These are phyloP conservation scores for Macaria liturata DNA, from an alignment of 2,888 invertebrate genomes.

Conservation along the genomic window DNA sequence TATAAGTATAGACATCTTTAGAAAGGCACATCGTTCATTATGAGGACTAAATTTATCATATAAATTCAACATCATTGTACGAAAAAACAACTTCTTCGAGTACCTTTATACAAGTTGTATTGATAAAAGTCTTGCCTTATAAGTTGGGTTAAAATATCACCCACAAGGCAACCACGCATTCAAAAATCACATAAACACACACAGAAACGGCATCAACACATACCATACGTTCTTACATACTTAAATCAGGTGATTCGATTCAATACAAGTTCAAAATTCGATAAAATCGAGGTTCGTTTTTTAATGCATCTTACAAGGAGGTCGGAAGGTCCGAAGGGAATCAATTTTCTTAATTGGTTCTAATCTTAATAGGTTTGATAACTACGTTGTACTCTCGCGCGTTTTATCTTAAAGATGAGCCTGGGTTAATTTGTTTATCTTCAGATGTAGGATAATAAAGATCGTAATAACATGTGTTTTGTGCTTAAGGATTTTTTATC, in stretches of 20 bases:
- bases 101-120: too few species aligned
- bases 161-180: too few species aligned
- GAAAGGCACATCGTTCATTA: too few species aligned
- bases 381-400: constrained; percentile 56
- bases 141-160: too few species aligned
- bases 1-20: too few species aligned
- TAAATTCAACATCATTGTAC: too few species aligned
- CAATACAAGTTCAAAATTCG: constrained; percentile 29
- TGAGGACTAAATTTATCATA: too few species aligned
- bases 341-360: constrained; percentile 80
- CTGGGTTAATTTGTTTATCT: constrained; percentile 60
- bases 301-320: constrained; percentile 34
- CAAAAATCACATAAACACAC: too few species aligned
- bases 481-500: constrained; percentile 18
- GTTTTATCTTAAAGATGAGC: constrained; percentile 42
- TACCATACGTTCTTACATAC: constrained; percentile 9
- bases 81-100: too few species aligned
- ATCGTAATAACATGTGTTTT: constrained; percentile 24
- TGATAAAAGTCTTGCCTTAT: too few species aligned
- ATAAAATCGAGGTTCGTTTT: constrained; percentile 44
- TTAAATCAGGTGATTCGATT: constrained; percentile 32
- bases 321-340: constrained; percentile 63
- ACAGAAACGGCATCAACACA: not conserved
- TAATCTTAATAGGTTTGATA: constrained; percentile 71
- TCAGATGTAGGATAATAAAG: constrained; percentile 28